Evolutionary conservation across 2,113 vertebrate genomes (phyloP).

Genomic region (Rhodinocichla rosea): DNA sequence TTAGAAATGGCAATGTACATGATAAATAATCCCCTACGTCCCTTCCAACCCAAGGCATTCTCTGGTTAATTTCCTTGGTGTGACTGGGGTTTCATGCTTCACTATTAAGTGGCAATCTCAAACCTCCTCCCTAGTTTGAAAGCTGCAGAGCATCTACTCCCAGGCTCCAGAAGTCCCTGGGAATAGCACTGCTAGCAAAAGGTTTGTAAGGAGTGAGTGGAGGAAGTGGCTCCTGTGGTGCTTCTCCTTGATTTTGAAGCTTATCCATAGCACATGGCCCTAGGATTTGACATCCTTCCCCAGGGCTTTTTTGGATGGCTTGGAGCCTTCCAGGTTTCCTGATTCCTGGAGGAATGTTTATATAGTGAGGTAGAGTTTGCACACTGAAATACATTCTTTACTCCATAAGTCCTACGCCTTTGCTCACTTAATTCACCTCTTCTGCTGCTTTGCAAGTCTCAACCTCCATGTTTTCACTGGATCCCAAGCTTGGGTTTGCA

Average conservation of each 20-base stretch:
- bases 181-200: neutral
- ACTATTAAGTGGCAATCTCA: neutral
- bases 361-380: neutral
- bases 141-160: neutral
- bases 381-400: rapidly evolving
- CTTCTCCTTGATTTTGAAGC: neutral
- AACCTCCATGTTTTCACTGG: neutral
- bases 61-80: neutral
- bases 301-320: neutral
- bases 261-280: neutral
- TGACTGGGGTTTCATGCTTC: neutral
- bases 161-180: neutral
- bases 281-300: neutral
- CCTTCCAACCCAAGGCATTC: neutral
- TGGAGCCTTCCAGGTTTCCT: neutral
- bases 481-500: neutral
- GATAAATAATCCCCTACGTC: neutral
- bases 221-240: neutral
- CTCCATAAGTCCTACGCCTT: rapidly evolving
- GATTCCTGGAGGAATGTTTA: neutral
- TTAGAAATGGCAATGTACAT: neutral
- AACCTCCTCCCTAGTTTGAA: neutral
- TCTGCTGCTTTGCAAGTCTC: neutral
- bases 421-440: neutral
- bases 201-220: neutral